A percentile compares a stretch with the other conserved stretches of the same genome.
Conservation (phyloP, 2,797 vertebrate species). For the Enteromius afrohamiltoni region DNA sequence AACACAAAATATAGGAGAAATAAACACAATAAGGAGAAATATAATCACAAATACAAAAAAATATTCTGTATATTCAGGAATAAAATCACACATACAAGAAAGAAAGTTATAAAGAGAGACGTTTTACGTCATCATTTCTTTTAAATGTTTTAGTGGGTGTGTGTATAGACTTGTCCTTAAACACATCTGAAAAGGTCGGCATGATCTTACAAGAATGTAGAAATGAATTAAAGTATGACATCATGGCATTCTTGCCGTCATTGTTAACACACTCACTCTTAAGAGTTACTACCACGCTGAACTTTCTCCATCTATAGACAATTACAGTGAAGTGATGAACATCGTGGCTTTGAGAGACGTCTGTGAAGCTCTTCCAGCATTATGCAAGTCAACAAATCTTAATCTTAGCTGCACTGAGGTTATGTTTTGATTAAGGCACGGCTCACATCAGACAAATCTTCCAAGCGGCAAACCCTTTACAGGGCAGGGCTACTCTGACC, state of each 20-base stretch:
- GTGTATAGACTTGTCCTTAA: background rate
- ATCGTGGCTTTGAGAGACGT: background rate
- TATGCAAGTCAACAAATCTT: background rate
- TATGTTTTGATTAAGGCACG: background rate
- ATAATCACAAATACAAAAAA: background rate
- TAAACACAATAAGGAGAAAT: background rate
- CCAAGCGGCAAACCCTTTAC: background rate
- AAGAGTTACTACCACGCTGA: background rate
- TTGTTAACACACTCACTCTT: background rate
- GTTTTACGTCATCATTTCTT: no score
- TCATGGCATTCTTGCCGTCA: background rate
- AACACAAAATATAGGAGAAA: background rate
- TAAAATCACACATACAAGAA: background rate
- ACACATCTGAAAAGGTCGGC: background rate
- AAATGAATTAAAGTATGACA: constrained; percentile 1
- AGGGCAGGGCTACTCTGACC: background rate
- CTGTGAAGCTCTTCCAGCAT: background rate
- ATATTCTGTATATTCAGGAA: background rate
- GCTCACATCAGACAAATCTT: background rate
- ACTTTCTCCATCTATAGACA: constrained; percentile 13
- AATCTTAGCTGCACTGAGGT: background rate
- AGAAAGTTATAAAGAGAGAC: background rate
- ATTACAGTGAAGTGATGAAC: background rate
- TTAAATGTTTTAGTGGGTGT: background rate
- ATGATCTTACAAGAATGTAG: background rate